Evolutionary conservation across 37 sponge, comb jelly and placozoan genomes (phyloP), one percentile per base, ranked within the genome.

Genomic region (Cliona cf. orientalis): DNA sequence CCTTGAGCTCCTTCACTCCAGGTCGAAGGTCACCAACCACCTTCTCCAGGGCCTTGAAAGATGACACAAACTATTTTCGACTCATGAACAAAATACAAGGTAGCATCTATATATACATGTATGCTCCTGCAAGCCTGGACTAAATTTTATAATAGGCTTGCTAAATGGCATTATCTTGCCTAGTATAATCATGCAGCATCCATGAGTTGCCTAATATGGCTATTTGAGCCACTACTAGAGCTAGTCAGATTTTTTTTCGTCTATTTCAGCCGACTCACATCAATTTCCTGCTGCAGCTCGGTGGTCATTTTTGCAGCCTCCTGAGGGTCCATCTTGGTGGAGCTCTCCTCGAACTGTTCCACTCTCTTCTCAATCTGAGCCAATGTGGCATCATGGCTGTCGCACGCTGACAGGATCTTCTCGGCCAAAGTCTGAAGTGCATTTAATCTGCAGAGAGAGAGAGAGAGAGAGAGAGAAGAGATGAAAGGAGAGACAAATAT

Each of bases 1-100:
- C 64, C 40, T 60, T 71, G 40, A 85, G 61, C 19, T 77, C 34
- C 71, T 78, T 26, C 62, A 84, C 74, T 21, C 44, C 80, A 21
- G 49, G 25, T 26, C 32, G 17, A 22, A 78, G 61, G 17, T 58
- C 62, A 56, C 46, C 31, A 46, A 85, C 55, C 23, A 44, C 28
- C 17, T 49, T 36, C 36, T 71, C 34, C 64, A 72, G 39, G 0
- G 42, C 36, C 83, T 73, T 25, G 17, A 78, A 23, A 36, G 12
- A 62, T 26, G 62, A 6, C 12, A 72, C 3, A 46, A 25, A 43
- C 26, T 7, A 46, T 12, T 32, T 36, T 4, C 22, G 21, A 32
- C 60, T 35, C 39, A 22, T n/a, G n/a, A n/a, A n/a, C n/a, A n/a
- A n/a, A n/a, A n/a, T n/a, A n/a, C n/a, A n/a, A n/a, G n/a, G n/a